Base-by-base conservation (phyloP, 2,888 invertebrate species). In the Strigamia crassipes region DNA sequence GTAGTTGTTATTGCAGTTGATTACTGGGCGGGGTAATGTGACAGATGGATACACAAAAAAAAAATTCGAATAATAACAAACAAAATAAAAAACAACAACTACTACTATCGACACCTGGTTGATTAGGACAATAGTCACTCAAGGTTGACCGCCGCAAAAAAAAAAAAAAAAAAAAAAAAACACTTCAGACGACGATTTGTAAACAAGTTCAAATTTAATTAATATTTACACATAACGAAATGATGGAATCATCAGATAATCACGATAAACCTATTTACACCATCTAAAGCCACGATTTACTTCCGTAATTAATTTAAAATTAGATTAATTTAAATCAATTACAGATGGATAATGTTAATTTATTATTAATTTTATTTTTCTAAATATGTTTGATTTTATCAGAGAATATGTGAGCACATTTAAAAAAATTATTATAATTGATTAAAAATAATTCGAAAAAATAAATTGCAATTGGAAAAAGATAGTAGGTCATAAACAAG, bases 1-100 rank as follows among this genome's bases (percentile, higher is more conserved):
- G 73, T 31, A 6, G 73, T n/a, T 73, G 13, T 73, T 73, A 73
- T 73, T 73, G 27, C 27, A 73, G 73, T 73, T 73, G 73, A 73
- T 73, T 73, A 73, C 31, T 73, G 31, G 73, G 73, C 73, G 73
- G 73, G 73, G 73, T 31, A 12, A n/a, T 12, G 73, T 73, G 73
- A 73, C 73, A 73, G 73, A 73, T 73, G 73, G 73, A 73, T 13
- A 27, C 10, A 13, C 10, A 73, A 73, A 66, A 66, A 27, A 27
- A 15, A n/a, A 27, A 13, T 27, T 27, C 27, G 27, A 15, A 31
- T 13, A 73, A 56, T n/a, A 56, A n/a, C 15, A n/a, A 56, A 56
- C 6, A n/a, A 18, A 56, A 56, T 51, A 56, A 56, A 56, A 18
- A n/a, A n/a, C n/a, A n/a, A n/a, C n/a, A n/a, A n/a, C n/a, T n/a